These are phyloP conservation scores for Morus bassanus DNA, from an alignment of 2,797 vertebrate species.

Conservation along the genomic window DNA sequence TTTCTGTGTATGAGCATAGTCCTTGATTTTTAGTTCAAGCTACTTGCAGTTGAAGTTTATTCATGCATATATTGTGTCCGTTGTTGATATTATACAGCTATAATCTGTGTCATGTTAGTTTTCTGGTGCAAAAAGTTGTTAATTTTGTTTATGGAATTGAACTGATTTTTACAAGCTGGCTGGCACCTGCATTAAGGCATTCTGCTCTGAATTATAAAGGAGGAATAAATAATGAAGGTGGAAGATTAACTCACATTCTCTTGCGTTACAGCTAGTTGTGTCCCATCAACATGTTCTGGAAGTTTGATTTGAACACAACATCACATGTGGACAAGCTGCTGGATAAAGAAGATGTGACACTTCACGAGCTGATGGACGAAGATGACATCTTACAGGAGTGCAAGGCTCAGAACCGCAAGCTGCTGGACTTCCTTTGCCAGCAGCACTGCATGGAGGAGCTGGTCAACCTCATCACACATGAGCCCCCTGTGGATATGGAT, in stretches of 20 bases:
- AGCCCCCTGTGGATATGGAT: constrained; percentile 90
- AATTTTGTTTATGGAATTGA: background rate
- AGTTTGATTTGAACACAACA: constrained; percentile 95
- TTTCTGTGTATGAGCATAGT: fast-evolving
- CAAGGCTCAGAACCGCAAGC: constrained; percentile 93
- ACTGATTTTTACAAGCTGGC: no score
- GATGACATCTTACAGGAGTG: constrained; percentile 97
- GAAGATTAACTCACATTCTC: background rate
- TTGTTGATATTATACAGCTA: background rate
- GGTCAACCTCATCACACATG: constrained; percentile 90
- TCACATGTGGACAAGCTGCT: constrained; percentile 98
- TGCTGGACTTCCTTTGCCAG: constrained; percentile 94
- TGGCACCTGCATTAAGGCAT: background rate
- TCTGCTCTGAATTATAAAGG: no score
- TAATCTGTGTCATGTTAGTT: background rate
- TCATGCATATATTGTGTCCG: fast-evolving
- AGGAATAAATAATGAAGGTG: fast-evolving
- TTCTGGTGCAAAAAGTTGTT: background rate
- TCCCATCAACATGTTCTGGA: constrained; percentile 95
- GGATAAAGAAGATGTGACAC: constrained; percentile 92
- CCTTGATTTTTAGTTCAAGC: no score
- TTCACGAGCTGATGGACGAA: constrained; percentile 95
- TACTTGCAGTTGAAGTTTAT: background rate
- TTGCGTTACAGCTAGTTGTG: constrained; percentile 73
- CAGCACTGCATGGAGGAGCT: constrained; percentile 94